Conservation (phyloP, 2,888 invertebrate genomes). For the Nesidiocoris tenuis region DNA sequence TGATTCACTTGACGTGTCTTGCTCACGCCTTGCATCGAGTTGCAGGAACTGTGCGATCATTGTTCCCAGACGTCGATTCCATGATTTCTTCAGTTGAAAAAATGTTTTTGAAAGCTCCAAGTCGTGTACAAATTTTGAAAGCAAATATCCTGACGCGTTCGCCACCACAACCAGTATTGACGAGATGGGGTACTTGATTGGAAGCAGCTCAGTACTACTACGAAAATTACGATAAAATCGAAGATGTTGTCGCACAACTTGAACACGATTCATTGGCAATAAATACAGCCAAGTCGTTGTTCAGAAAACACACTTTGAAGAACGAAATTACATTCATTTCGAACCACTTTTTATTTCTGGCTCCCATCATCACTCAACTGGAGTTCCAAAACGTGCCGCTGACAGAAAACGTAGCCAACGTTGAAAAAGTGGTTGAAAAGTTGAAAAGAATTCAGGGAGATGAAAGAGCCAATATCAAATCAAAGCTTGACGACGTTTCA, state of each 20-base stretch:
- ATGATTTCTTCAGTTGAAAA: slow-evolving; percentile 6
- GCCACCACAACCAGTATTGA: slow-evolving; percentile 4
- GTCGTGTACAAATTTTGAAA: slow-evolving; percentile 12
- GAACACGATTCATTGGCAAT: background rate
- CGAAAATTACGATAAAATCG: background rate
- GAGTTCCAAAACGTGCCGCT: background rate
- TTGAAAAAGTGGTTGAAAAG: background rate
- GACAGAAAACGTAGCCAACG: background rate
- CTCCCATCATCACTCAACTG: background rate
- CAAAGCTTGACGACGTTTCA: background rate
- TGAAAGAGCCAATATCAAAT: background rate
- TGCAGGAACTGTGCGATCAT: background rate
- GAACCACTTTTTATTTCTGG: background rate
- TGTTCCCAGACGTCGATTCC: slow-evolving; percentile 3
- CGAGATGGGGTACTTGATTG: slow-evolving; percentile 13
- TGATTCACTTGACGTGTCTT: slow-evolving; percentile 10
- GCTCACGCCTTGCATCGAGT: slow-evolving; percentile 11
- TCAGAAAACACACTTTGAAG: background rate
- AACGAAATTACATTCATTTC: background rate
- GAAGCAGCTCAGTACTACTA: background rate
- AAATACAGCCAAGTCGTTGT: background rate
- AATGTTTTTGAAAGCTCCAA: slow-evolving; percentile 15
- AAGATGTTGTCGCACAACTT: background rate
- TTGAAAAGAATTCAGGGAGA: background rate
- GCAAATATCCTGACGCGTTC: too few species aligned